Base-by-base conservation (phyloP, 1,140 invertebrate genomes). In the Zeugodacus cucurbitae region DNA sequence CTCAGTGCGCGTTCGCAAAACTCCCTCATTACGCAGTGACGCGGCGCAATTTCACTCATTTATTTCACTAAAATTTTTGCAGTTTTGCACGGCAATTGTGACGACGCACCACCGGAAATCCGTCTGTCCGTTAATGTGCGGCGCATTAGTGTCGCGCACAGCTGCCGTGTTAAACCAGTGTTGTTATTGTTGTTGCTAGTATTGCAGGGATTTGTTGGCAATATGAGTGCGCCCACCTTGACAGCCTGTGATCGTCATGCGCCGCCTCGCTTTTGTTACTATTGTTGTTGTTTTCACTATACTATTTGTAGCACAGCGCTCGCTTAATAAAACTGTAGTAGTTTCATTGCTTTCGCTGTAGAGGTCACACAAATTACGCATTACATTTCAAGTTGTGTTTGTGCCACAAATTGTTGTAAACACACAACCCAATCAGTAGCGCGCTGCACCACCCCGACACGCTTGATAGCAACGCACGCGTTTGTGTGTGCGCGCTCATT, bases 71-170 rank as follows among this genome's bases (percentile, higher is more conserved):
- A 88, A 32, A 67, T 87, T 14, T 11, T 37, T 22, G 70, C n/a
- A 41, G 32, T 78, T 82, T 82, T n/a, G 62, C 86, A 29, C 59
- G 64, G 64, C 64, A 62, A 67, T 37, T 48, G 86, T 17, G 86
- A 87, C 48, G 62, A 67, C 59, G 44, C 59, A 48, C 26, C 59
- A 87, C 59, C 59, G 86, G 86, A 67, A 67, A 67, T 62, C 59
- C 86, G 64, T 87, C 64, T 67, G 37, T 67, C 59, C 59, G 59
- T 48, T 67, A 87, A 67, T 87, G 59, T 67, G 62, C 82, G 59
- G 57, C 78, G 88, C 88, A 88, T 88, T 88, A 88, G 29, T 88
- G 88, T 64, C 88, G 37, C 86, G 58, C 86, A 88, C 88, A 88
- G 88, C 88, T 88, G 88, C 88, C 88, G 48, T 59, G 37, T 26